phyloP scores from a whole-genome alignment of 2,113 vertebrate species.

The Sinocyclocheilus anophthalmus region DNA sequence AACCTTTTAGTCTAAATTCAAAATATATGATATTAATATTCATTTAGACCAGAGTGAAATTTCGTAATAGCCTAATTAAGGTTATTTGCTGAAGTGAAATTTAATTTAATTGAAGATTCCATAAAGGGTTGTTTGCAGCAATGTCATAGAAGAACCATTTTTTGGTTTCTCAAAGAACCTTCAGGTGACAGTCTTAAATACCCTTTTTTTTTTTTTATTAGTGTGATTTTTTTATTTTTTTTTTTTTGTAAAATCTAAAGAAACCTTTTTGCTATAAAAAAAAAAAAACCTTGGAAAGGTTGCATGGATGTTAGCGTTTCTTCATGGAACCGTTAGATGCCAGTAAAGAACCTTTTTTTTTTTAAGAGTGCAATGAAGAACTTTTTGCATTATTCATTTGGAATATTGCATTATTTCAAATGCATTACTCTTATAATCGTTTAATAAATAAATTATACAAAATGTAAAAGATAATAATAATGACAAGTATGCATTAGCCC shows the following conservation, averaged over 20 bases:
- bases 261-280: too few species aligned
- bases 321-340: neutral
- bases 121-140: neutral
- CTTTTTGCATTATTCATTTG: too few species aligned
- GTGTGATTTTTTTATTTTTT: neutral
- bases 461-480: neutral
- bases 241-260: neutral
- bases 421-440: neutral
- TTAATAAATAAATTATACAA: neutral
- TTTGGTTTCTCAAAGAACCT: too few species aligned
- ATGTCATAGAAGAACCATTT: neutral
- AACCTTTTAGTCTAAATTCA: too few species aligned
- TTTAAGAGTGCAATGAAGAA: neutral
- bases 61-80: neutral
- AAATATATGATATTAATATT: neutral
- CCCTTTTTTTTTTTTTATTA: neutral
- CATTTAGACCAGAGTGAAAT: neutral
- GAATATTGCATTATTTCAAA: neutral
- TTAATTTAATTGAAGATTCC: neutral
- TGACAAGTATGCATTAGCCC: neutral
- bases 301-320: neutral
- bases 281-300: neutral
- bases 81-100: neutral
- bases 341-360: neutral
- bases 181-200: neutral